Evolutionary conservation across 2,888 invertebrate genomes (phyloP).

Genomic region (Nasonia oneida): DNA sequence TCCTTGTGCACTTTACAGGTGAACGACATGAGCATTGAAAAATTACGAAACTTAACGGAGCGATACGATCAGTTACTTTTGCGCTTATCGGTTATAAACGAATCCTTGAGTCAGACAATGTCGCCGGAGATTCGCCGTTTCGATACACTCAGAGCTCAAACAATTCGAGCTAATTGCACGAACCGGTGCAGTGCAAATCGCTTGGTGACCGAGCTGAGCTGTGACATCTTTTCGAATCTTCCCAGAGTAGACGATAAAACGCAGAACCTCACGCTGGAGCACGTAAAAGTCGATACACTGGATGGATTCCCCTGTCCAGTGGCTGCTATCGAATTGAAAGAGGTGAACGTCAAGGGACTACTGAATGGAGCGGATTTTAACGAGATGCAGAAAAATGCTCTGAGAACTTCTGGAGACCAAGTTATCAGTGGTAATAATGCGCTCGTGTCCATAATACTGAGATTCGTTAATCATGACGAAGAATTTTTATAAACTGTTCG

Average conservation of each 20-base stretch:
- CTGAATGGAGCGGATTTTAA: slow-evolving; percentile 80
- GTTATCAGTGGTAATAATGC: slow-evolving; percentile 74
- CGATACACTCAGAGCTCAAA: slow-evolving; percentile 63
- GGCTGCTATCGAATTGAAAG: slow-evolving; percentile 75
- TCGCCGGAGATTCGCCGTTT: slow-evolving; percentile 60
- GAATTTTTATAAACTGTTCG: neutral
- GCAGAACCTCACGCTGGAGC: slow-evolving; percentile 69
- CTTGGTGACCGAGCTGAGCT: slow-evolving; percentile 59
- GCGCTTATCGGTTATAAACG: slow-evolving; percentile 59
- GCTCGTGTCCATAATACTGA: too few relatives aligned
- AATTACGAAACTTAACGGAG: slow-evolving; percentile 62
- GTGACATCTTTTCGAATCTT: slow-evolving; percentile 61
- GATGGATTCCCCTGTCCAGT: slow-evolving; percentile 69
- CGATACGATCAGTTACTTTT: slow-evolving; percentile 61
- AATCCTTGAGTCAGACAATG: slow-evolving; percentile 54
- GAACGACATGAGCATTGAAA: slow-evolving; percentile 63
- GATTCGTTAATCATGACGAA: too few relatives aligned
- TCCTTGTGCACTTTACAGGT: slow-evolving; percentile 61
- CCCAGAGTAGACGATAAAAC: slow-evolving; percentile 60
- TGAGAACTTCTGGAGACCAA: slow-evolving; percentile 81
- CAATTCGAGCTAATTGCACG: slow-evolving; percentile 65
- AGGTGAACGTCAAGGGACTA: slow-evolving; percentile 78
- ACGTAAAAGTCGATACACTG: slow-evolving; percentile 69
- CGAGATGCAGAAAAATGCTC: slow-evolving; percentile 78
- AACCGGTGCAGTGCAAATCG: slow-evolving; percentile 64